Conservation (phyloP, 1,140 invertebrate genomes). For the Nixonia krombeini region DNA sequence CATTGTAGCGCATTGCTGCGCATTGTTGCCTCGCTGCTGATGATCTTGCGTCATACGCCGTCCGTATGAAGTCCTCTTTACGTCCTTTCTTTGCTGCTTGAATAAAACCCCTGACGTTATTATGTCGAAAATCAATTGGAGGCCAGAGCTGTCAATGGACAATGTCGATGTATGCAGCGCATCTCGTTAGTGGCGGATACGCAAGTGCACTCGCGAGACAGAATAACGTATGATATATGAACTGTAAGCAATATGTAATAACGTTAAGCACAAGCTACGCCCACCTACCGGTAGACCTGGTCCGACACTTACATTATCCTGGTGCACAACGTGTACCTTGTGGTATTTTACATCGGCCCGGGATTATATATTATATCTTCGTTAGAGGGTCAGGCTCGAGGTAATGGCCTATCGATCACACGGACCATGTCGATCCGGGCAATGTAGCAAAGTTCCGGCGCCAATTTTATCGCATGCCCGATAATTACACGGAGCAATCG, state of each 20-base stretch:
- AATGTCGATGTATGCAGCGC: constrained; percentile 22
- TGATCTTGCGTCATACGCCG: not conserved
- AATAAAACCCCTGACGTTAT: constrained; percentile 7
- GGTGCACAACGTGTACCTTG: constrained; percentile 11
- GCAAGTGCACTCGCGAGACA: constrained; percentile 23
- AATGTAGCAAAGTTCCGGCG: constrained; percentile 39
- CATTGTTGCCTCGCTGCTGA: too few species aligned
- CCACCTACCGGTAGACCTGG: constrained; percentile 47
- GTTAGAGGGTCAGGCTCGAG: constrained; percentile 37
- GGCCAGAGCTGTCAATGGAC: constrained; percentile 16
- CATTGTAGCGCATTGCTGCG: too few species aligned
- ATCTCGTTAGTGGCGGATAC: constrained; percentile 42
- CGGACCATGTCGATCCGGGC: constrained; percentile 34
- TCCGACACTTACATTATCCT: constrained; percentile 28
- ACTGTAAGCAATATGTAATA: constrained; percentile 56
- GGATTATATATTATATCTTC: constrained; percentile 51
- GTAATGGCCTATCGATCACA: constrained; percentile 49
- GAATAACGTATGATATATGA: constrained; percentile 53
- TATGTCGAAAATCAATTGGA: constrained; percentile 25
- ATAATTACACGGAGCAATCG: constrained; percentile 31
- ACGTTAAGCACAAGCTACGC: constrained; percentile 51
- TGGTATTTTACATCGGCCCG: constrained; percentile 33
- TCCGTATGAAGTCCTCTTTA: not conserved
- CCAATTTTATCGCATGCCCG: constrained; percentile 30
- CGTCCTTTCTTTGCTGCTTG: not conserved